Conservation (phyloP, 1,140 invertebrate species). For the Epicauta chinensis region DNA sequence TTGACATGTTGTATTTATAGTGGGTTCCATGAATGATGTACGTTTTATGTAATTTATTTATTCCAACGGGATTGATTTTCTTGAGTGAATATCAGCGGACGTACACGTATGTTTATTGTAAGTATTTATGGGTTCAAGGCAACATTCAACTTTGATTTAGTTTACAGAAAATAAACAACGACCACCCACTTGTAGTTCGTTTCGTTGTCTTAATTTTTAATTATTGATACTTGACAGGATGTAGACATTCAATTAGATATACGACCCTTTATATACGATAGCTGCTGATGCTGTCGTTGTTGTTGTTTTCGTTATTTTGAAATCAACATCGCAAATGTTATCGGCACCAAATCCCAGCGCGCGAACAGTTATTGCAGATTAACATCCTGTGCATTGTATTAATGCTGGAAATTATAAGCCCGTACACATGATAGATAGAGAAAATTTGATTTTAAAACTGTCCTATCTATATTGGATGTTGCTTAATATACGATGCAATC, state of each 20-base stretch:
- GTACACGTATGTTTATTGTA: not conserved
- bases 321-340: slow-evolving; percentile 23
- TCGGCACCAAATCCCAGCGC: slow-evolving; percentile 35
- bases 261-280: no score
- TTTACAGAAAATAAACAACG: no score
- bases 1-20: slow-evolving; percentile 32
- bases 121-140: no score
- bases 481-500: slow-evolving; percentile 44
- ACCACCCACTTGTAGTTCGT: no score
- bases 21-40: slow-evolving; percentile 27
- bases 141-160: no score
- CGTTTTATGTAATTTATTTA: slow-evolving; percentile 27
- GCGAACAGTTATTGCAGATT: slow-evolving; percentile 43
- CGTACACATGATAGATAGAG: slow-evolving; percentile 42
- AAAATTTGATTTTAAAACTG: slow-evolving; percentile 46
- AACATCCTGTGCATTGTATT: slow-evolving; percentile 44
- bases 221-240: no score
- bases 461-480: slow-evolving; percentile 43
- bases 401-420: slow-evolving; percentile 43
- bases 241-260: no score
- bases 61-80: slow-evolving; percentile 34
- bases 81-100: slow-evolving; percentile 18
- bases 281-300: not conserved
- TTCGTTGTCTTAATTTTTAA: no score
- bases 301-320: slow-evolving; percentile 1